Percentiles rank a stretch among this genome's conserved stretches.
Conservation (phyloP, 1,140 invertebrate species). For the Lucilia cuprina region DNA sequence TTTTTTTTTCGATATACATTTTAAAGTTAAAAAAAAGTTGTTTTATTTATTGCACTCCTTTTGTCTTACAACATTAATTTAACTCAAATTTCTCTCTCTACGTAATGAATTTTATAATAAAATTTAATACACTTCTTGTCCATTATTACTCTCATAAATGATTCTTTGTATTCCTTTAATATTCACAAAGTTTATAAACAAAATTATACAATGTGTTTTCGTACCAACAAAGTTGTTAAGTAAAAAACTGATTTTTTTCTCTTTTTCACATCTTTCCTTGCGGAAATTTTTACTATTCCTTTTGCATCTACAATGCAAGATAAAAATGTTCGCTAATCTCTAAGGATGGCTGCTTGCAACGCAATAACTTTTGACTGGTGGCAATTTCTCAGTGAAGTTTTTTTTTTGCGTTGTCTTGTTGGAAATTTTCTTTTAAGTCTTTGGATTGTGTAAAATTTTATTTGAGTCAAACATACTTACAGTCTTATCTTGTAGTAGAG, state of each 20-base stretch:
- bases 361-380: not conserved
- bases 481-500: conserved; percentile 84
- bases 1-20: too few relatives aligned
- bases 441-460: not conserved
- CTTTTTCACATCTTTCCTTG: not conserved
- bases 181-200: too few relatives aligned
- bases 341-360: not conserved
- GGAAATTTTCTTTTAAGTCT: too few relatives aligned
- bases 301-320: not conserved
- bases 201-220: too few relatives aligned
- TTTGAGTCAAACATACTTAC: conserved; percentile 67
- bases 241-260: not conserved
- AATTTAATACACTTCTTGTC: too few relatives aligned
- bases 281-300: not conserved
- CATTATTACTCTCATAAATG: too few relatives aligned
- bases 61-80: too few relatives aligned
- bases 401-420: not conserved
- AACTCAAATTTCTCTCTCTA: too few relatives aligned
- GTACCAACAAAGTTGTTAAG: not conserved
- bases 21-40: too few relatives aligned
- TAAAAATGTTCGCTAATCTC: not conserved
- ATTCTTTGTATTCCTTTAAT: too few relatives aligned
- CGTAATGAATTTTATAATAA: too few relatives aligned
- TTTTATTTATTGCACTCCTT: too few relatives aligned
- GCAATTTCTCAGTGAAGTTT: not conserved